These are phyloP conservation scores for Leucoma salicis DNA, from an alignment of 2,888 invertebrate genomes.

Conservation along the genomic window DNA sequence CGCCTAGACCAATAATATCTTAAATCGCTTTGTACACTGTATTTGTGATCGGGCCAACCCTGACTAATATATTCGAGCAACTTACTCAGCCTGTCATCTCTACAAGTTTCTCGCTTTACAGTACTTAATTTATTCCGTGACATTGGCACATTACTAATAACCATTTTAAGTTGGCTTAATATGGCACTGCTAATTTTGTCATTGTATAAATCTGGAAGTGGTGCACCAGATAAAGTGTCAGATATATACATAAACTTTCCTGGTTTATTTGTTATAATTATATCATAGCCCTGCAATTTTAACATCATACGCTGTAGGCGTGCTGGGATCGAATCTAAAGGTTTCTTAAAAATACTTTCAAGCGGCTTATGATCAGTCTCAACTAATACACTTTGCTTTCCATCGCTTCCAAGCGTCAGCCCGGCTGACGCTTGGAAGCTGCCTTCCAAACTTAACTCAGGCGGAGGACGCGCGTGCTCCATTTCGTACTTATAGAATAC, in stretches of 20 bases:
- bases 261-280: conserved; percentile 21
- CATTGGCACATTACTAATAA: conserved; percentile 18
- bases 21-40: conserved; percentile 6
- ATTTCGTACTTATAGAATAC: too few species aligned
- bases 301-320: conserved; percentile 37
- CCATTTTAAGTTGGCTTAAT: conserved; percentile 14
- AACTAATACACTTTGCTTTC: conserved; percentile 8
- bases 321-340: conserved; percentile 21
- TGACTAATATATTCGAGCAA: conserved; percentile 18
- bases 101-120: conserved; percentile 12
- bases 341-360: conserved; percentile 34
- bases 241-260: conserved; percentile 36
- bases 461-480: neutral
- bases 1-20: conserved; percentile 12
- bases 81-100: conserved; percentile 12
- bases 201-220: conserved; percentile 16
- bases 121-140: conserved; percentile 12
- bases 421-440: neutral
- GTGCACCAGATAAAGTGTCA: conserved; percentile 29
- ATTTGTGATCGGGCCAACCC: conserved; percentile 29
- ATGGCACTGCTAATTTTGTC: too few species aligned
- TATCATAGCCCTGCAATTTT: conserved; percentile 26
- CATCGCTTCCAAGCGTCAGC: conserved; percentile 2
- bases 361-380: too few species aligned
- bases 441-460: neutral